phyloP scores from a whole-genome alignment of 2,113 vertebrate species.

The Lophotis ruficrista region DNA sequence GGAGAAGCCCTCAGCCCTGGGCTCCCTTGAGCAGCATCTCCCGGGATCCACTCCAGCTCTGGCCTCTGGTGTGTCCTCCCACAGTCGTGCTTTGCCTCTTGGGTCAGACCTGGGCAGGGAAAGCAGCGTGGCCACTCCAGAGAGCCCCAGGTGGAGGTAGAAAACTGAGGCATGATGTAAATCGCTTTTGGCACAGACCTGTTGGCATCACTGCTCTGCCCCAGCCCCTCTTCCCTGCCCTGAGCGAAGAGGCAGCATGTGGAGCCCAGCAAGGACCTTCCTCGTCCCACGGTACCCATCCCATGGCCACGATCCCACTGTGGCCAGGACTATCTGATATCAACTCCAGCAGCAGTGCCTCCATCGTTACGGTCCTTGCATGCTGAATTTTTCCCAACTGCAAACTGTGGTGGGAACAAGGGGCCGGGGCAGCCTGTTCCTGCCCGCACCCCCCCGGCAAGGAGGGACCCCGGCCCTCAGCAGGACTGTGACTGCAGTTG shows the following conservation, averaged over 20 bases:
- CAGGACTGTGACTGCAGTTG: neutral
- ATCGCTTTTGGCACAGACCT: neutral
- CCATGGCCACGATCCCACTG: fast-evolving
- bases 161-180: neutral
- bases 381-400: neutral
- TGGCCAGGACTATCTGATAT: neutral
- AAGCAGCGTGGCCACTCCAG: neutral
- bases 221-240: neutral
- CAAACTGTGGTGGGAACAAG: neutral
- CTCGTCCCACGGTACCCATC: neutral
- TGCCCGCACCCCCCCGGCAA: fast-evolving
- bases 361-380: neutral
- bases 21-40: fast-evolving
- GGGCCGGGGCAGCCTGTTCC: neutral
- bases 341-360: neutral
- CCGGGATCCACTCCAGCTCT: neutral
- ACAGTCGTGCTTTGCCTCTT: neutral
- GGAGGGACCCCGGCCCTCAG: neutral
- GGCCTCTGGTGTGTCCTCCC: neutral
- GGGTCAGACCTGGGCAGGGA: neutral
- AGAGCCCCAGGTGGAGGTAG: neutral
- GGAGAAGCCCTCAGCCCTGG: neutral
- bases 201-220: neutral
- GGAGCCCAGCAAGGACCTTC: neutral
- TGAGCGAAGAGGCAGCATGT: neutral